Evolutionary conservation across 2,888 invertebrate species (phyloP).

Genomic region (Standfussiana lucernea): DNA sequence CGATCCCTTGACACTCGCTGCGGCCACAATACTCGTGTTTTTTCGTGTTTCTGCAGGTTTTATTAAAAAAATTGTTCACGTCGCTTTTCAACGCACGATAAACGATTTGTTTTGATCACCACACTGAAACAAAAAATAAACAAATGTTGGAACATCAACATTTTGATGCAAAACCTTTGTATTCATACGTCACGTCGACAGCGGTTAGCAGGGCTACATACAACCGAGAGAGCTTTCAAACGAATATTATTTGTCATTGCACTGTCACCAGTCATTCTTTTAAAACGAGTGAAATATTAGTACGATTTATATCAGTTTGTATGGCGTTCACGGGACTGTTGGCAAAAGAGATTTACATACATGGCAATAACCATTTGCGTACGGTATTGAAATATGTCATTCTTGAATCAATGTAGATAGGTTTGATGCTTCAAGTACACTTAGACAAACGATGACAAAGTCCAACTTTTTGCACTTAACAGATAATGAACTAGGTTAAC

Average conservation of each 20-base stretch:
- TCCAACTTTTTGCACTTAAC: neutral
- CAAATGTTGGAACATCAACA: slow-evolving; percentile 20
- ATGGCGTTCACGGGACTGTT: slow-evolving; percentile 8
- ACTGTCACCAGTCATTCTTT: slow-evolving; percentile 47
- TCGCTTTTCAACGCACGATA: neutral
- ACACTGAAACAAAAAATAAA: slow-evolving; percentile 3
- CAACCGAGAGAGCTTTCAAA: slow-evolving; percentile 39
- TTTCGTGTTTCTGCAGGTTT: neutral
- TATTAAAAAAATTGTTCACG: neutral
- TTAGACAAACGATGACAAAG: neutral
- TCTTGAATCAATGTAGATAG: neutral
- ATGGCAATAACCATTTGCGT: neutral
- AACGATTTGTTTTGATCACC: slow-evolving; percentile 25
- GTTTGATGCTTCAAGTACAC: neutral
- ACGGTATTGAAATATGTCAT: neutral
- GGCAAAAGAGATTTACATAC: neutral
- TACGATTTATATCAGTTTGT: slow-evolving; percentile 44
- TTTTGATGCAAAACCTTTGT: slow-evolving; percentile 48
- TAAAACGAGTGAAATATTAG: slow-evolving; percentile 49
- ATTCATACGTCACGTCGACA: slow-evolving; percentile 35
- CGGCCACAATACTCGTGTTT: neutral
- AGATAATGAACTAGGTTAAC: neutral
- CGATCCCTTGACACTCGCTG: neutral
- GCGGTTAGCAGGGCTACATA: slow-evolving; percentile 26
- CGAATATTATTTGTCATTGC: slow-evolving; percentile 44